Evolutionary conservation across 2,888 invertebrate genomes (phyloP).

Genomic region (Uropetala carovei): DNA sequence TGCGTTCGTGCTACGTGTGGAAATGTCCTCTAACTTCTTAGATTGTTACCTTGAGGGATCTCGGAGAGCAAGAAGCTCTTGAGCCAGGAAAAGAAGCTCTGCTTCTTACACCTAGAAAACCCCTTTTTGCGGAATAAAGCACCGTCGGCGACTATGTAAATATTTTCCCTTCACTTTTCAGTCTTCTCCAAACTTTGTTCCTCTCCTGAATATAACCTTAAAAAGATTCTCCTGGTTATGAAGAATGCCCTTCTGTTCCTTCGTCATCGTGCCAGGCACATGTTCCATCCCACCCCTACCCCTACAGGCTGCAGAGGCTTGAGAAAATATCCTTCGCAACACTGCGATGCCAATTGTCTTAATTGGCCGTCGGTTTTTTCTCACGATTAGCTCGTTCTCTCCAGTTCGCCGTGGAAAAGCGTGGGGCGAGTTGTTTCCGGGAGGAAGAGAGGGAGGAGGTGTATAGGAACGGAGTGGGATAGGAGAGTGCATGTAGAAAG

Average conservation of each 20-base stretch:
- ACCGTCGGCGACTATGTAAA: background rate
- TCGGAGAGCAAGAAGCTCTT: background rate
- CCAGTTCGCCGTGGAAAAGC: background rate
- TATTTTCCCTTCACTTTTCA: background rate
- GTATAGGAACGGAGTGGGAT: background rate
- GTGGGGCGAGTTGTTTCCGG: background rate
- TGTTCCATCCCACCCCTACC: background rate
- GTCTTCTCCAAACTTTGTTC: background rate
- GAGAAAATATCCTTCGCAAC: background rate
- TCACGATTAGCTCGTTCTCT: background rate
- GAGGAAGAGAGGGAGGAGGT: background rate
- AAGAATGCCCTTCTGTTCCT: background rate
- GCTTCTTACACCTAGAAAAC: background rate
- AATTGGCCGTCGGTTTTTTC: background rate
- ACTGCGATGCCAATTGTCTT: background rate
- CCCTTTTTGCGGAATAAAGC: background rate
- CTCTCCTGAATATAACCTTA: background rate
- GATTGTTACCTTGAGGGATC: background rate
- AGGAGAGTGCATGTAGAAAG: background rate
- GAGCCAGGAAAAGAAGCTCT: background rate
- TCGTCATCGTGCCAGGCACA: too few species aligned
- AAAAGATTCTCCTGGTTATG: background rate
- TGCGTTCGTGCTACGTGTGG: too few species aligned
- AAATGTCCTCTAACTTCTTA: background rate
- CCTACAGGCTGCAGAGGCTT: background rate